Percentiles rank a stretch among this genome's conserved stretches.
Evolutionary conservation across 2,113 vertebrate genomes (phyloP).

Genomic region (Tragelaphus buxtoni): DNA sequence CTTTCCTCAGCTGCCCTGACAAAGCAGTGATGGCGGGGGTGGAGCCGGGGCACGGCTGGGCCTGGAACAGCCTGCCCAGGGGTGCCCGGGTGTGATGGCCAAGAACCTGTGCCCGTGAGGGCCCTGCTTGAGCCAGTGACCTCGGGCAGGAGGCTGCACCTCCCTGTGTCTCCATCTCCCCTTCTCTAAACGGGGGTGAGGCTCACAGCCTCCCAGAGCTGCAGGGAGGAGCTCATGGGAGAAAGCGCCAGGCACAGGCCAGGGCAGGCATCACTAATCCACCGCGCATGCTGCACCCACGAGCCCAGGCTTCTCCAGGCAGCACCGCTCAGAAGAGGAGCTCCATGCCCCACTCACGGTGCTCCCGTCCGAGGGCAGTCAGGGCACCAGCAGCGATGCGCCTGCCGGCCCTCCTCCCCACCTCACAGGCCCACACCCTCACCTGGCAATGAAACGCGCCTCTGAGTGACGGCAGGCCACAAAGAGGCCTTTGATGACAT

Average conservation of each 20-base stretch:
- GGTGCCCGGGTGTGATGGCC: fast-evolving
- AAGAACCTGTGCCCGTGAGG: background rate
- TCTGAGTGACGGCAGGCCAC: slow-evolving; percentile 92
- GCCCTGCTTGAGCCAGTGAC: background rate
- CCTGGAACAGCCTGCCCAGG: background rate
- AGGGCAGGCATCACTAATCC: background rate
- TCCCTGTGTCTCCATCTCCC: background rate
- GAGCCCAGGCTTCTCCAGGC: background rate
- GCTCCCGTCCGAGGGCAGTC: background rate
- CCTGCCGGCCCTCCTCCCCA: fast-evolving
- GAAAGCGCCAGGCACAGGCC: fast-evolving
- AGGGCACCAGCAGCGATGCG: fast-evolving
- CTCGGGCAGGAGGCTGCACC: fast-evolving
- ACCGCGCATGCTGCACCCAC: fast-evolving
- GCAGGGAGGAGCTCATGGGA: background rate
- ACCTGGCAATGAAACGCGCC: slow-evolving; percentile 92
- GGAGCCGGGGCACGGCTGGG: background rate
- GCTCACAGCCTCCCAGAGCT: background rate
- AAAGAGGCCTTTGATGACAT: slow-evolving; percentile 93
- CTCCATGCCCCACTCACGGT: fast-evolving
- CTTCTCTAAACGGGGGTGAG: background rate
- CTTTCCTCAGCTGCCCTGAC: background rate
- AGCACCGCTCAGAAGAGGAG: background rate
- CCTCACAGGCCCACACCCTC: background rate
- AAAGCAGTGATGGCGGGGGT: fast-evolving